These are phyloP conservation scores for Scaptomyza hsui DNA, from an alignment of 1,140 invertebrate genomes.

Conservation along the genomic window DNA sequence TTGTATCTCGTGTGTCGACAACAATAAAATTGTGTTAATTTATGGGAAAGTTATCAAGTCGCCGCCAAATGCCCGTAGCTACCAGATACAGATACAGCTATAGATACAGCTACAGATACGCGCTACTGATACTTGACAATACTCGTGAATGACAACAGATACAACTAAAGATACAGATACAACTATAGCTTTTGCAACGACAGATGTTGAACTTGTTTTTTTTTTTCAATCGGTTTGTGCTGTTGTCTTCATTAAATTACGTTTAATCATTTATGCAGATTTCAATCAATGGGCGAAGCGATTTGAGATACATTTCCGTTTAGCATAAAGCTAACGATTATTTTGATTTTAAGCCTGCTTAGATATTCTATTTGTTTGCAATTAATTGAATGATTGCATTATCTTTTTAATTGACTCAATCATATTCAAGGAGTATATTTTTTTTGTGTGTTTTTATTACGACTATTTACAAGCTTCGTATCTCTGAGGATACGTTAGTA, in stretches of 20 bases:
- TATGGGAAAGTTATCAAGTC: slow-evolving; percentile 66
- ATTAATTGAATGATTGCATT: slow-evolving; percentile 33
- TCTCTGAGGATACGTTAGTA: slow-evolving; percentile 31
- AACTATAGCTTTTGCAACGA: slow-evolving; percentile 7
- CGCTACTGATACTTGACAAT: slow-evolving; percentile 6
- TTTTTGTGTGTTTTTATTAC: slow-evolving; percentile 59
- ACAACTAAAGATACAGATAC: slow-evolving; percentile 5
- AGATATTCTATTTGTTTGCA: slow-evolving; percentile 50
- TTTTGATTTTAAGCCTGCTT: slow-evolving; percentile 26
- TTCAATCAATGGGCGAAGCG: slow-evolving; percentile 69
- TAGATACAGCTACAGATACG: slow-evolving; percentile 10
- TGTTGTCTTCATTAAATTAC: slow-evolving; percentile 75
- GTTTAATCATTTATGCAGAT: slow-evolving; percentile 79
- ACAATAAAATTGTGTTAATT: slow-evolving; percentile 81
- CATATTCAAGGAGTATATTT: not conserved
- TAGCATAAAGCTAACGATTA: slow-evolving; percentile 49
- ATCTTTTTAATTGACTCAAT: too few species aligned
- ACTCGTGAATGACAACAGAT: slow-evolving; percentile 6
- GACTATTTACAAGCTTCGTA: slow-evolving; percentile 72
- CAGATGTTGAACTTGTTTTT: slow-evolving; percentile 61
- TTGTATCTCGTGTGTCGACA: slow-evolving; percentile 75
- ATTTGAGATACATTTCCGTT: slow-evolving; percentile 71
- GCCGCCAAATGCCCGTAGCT: slow-evolving; percentile 35
- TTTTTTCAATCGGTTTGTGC: slow-evolving; percentile 59
- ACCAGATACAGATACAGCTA: slow-evolving; percentile 42